Evolutionary conservation across 1,140 invertebrate genomes (phyloP).

Genomic region (Contarinia nasturtii): DNA sequence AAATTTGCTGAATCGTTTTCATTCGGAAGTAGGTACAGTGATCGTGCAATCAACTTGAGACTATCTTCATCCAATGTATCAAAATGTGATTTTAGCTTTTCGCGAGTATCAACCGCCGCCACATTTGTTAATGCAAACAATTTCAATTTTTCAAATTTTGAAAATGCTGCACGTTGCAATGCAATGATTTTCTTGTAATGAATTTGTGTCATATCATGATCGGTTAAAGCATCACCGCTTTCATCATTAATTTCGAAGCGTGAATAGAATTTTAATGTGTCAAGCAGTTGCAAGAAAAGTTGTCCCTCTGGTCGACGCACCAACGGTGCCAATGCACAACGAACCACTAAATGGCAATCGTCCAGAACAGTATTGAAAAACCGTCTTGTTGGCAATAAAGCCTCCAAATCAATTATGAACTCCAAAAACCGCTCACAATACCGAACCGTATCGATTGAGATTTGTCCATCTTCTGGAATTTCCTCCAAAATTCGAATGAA

Average conservation of each 20-base stretch:
- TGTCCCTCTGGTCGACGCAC: slow-evolving; percentile 63
- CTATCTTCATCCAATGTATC: slow-evolving; percentile 50
- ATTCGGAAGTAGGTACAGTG: slow-evolving; percentile 64
- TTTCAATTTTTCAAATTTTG: slow-evolving; percentile 71
- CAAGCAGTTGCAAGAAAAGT: slow-evolving; percentile 70
- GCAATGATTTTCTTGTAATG: slow-evolving; percentile 85
- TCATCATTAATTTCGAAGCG: slow-evolving; percentile 96
- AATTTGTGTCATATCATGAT: slow-evolving; percentile 79
- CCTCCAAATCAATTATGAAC: slow-evolving; percentile 90
- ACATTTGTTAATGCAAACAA: slow-evolving; percentile 87
- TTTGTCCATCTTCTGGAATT: slow-evolving; percentile 43
- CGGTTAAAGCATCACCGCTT: slow-evolving; percentile 82
- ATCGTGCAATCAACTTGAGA: slow-evolving; percentile 64
- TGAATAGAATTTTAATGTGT: slow-evolving; percentile 92
- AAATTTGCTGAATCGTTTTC: slow-evolving; percentile 42
- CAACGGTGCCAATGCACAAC: slow-evolving; percentile 66
- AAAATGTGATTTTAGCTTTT: slow-evolving; percentile 74
- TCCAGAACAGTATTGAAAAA: slow-evolving; percentile 96
- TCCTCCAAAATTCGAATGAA: slow-evolving; percentile 70
- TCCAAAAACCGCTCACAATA: slow-evolving; percentile 95
- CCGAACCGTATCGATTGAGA: slow-evolving; percentile 31
- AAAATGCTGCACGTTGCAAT: slow-evolving; percentile 83
- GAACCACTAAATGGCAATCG: slow-evolving; percentile 83
- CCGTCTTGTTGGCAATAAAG: slow-evolving; percentile 78
- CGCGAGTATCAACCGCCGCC: slow-evolving; percentile 77